Conservation (phyloP, 35 echinoderm and acorn worm species). For the Hemicentrotus pulcherrimus region DNA sequence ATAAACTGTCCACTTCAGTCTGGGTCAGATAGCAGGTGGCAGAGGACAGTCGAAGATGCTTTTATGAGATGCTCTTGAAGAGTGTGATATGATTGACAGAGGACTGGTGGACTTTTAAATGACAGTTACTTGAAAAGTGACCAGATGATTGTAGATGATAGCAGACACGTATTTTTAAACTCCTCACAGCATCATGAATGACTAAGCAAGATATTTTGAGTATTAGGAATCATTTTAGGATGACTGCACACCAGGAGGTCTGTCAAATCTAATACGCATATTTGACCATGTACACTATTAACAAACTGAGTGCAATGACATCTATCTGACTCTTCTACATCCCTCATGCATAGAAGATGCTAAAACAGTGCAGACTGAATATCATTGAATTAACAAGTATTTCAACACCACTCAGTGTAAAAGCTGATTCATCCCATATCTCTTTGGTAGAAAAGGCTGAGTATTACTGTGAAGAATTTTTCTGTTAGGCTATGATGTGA, state of each 20-base stretch:
- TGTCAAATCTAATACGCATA: slow-evolving; percentile 3
- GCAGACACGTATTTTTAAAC: not conserved
- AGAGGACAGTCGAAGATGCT: not conserved
- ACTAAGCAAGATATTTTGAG: not conserved
- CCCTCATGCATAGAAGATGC: not conserved
- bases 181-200: not conserved
- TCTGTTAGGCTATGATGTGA: not conserved
- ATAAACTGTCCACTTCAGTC: no score
- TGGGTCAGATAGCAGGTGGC: not conserved
- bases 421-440: not conserved
- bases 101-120: not conserved
- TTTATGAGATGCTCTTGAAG: not conserved
- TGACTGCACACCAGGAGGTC: not conserved
- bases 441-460: not conserved
- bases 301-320: not conserved
- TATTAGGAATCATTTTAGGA: not conserved
- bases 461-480: not conserved
- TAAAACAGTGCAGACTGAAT: not conserved
- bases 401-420: not conserved
- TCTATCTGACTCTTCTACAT: not conserved
- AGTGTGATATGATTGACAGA: not conserved
- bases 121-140: not conserved
- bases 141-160: not conserved
- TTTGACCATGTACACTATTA: not conserved
- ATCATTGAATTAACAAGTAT: not conserved